Evolutionary conservation across 1,140 invertebrate genomes (phyloP).

Genomic region (Scaptomyza hsui): DNA sequence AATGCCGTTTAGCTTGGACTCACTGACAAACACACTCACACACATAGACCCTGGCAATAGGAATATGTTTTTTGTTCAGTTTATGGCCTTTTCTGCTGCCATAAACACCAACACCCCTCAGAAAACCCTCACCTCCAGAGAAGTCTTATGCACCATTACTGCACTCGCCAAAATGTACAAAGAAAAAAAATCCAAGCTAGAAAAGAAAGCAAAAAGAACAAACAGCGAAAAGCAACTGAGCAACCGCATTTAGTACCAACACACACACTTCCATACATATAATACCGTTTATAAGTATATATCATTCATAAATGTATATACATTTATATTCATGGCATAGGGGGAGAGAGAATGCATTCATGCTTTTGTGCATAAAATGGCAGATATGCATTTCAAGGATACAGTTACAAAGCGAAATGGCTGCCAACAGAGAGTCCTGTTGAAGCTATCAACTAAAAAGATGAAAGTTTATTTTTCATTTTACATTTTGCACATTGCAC

Average conservation of each 20-base stretch:
- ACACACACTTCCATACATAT: slow-evolving; percentile 38
- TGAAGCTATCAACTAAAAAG: slow-evolving; percentile 21
- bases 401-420: slow-evolving; percentile 63
- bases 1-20: slow-evolving; percentile 70
- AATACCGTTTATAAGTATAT: slow-evolving; percentile 55
- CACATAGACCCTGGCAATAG: slow-evolving; percentile 15
- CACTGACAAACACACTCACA: slow-evolving; percentile 30
- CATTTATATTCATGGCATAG: slow-evolving; percentile 66
- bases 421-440: slow-evolving; percentile 39
- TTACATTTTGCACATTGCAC: slow-evolving; percentile 57
- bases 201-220: background rate
- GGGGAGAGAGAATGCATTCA: slow-evolving; percentile 23
- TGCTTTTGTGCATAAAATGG: slow-evolving; percentile 67
- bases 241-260: slow-evolving; percentile 72
- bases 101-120: slow-evolving; percentile 63
- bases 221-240: slow-evolving; percentile 56
- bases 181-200: slow-evolving; percentile 13
- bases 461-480: slow-evolving; percentile 63
- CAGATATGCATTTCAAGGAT: slow-evolving; percentile 80
- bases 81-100: slow-evolving; percentile 80
- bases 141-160: slow-evolving; percentile 32
- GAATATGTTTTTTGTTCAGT: slow-evolving; percentile 78
- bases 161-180: slow-evolving; percentile 52
- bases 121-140: slow-evolving; percentile 22
- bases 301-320: slow-evolving; percentile 43